Evolutionary conservation across 2,797 vertebrate species (phyloP), one percentile per base, ranked within the genome.

Genomic region (Eulemur albifrons): DNA sequence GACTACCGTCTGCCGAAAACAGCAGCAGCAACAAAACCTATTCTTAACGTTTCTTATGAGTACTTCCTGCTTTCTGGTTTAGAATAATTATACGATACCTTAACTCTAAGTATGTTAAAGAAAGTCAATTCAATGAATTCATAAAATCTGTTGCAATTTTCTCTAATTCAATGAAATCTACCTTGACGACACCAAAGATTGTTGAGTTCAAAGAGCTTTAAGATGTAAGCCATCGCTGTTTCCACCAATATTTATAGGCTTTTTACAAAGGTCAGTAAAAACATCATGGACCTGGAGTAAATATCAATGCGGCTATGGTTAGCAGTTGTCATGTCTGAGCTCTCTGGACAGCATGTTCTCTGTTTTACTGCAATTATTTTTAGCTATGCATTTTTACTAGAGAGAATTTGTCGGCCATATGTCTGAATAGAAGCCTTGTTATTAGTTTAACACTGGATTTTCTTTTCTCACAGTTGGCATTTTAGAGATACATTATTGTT

Each of bases 351-450:
- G 80, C 18, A 11, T n/a, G 54, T 32, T 90, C 80, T 82, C 54
- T 65, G 23, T 59, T 82, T 65, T 57, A 35, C n/a, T 25, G 43
- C 52, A 67, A n/a, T 40, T 77, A 27, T 88, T 79, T 65, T 88
- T 77, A 83, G 86, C 11, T 76, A 9, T 79, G 17, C 69, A 25
- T n/a, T 59, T 89, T 85, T 23, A 81, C 25, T 50, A 14, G 88
- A 48, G 87, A 15, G 4, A 32, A 10, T 38, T 45, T 59, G 65
- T 73, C 65, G 43, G 40, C 30, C 1, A 4, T 50, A 35, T 87
- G 52, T 69, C 80, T 67, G 40, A 83, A 59, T 7, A 43, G 88
- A 32, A 30, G 7, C 4, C 21, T 20, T 80, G 14, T 10, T 52
- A n/a, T 84, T 65, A 38, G 85, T 73, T 89, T 76, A 21, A 50